phyloP scores from a whole-genome alignment of 2,888 invertebrate genomes.

The Chrysotoxum bicinctum region DNA sequence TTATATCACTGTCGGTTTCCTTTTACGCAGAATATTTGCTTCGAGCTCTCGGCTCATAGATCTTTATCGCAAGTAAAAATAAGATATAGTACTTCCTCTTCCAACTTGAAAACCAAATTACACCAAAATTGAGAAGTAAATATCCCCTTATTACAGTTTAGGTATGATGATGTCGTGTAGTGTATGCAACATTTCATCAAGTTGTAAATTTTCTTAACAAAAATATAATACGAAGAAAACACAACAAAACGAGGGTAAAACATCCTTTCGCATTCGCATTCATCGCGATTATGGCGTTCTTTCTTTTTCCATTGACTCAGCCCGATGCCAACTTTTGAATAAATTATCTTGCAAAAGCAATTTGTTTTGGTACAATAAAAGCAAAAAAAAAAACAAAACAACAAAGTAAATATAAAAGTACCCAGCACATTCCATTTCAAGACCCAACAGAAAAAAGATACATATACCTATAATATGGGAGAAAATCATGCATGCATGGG shows the following conservation, averaged over 20 bases:
- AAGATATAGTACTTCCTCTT: not conserved
- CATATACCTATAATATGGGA: slow-evolving; percentile 23
- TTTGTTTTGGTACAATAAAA: slow-evolving; percentile 49
- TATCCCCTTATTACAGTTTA: not conserved
- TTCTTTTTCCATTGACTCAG: slow-evolving; percentile 41
- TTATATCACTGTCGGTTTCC: too few relatives aligned
- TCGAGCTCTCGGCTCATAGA: too few relatives aligned
- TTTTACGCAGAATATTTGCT: too few relatives aligned
- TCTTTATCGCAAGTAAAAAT: too few relatives aligned
- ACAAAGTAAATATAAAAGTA: slow-evolving; percentile 46
- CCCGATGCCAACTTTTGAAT: slow-evolving; percentile 68
- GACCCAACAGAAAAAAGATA: slow-evolving; percentile 29
- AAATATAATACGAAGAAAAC: slow-evolving; percentile 31
- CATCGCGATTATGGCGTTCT: slow-evolving; percentile 35
- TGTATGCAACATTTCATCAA: slow-evolving; percentile 54
- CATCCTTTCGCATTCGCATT: slow-evolving; percentile 49
- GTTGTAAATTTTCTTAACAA: slow-evolving; percentile 67
- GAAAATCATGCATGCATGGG: slow-evolving; percentile 37
- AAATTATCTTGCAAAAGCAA: slow-evolving; percentile 71
- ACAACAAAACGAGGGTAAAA: slow-evolving; percentile 29
- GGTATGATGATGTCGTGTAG: slow-evolving; percentile 8
- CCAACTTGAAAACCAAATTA: not conserved
- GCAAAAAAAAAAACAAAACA: not conserved
- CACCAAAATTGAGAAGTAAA: slow-evolving; percentile 31
- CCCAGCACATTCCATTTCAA: slow-evolving; percentile 37